Base-by-base conservation (phyloP, 2,888 invertebrate genomes). In the Macropis europaea region DNA sequence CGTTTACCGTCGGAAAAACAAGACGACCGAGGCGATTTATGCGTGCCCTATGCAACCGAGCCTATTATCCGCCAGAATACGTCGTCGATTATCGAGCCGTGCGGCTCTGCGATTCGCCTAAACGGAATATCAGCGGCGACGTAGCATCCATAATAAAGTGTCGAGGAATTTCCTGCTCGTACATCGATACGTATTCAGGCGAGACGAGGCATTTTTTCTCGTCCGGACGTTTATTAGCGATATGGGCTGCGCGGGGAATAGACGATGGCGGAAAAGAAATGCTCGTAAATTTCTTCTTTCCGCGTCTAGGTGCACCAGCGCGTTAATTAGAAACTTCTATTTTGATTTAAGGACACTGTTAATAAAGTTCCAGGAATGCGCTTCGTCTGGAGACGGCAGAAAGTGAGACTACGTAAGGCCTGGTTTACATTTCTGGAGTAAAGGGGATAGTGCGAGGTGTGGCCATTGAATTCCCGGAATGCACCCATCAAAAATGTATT, bases 291-390 rank as follows among this genome's bases (percentile, higher is more conserved):
- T 40, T 47, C 9, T 68, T 45, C 22, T 19, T 32, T 11, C 1
- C 11, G 19, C 3, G 34, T 30, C 4, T 40, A 42, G 11, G 36
- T 11, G 19, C 26, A 26, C 42, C 40, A 4, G 13, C 36, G 57
- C 60, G 66, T 74, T 79, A 80, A 79, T 79, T 79, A 74, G 40
- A 64, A 40, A 47, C 38, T 34, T 72, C 68, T 68, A 68, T 75
- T 77, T 76, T 76, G 64, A 82, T 81, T 76, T 70, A 73, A 76
- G 73, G 45, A 70, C 61, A 71, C 52, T 45, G 64, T 77, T 81
- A 79, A 81, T 73, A 73, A 82, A 80, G 75, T 67, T 66, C 54
- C 54, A 52, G 73, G 78, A 84, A 82, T 80, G 78, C 63, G 64
- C 71, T 59, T 57, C 34, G 54, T 34, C 67, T 43, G 47, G 53